Evolutionary conservation across 2,797 vertebrate genomes (phyloP), one percentile per base, ranked within the genome.

Genomic region (Ptychadena robeensis): DNA sequence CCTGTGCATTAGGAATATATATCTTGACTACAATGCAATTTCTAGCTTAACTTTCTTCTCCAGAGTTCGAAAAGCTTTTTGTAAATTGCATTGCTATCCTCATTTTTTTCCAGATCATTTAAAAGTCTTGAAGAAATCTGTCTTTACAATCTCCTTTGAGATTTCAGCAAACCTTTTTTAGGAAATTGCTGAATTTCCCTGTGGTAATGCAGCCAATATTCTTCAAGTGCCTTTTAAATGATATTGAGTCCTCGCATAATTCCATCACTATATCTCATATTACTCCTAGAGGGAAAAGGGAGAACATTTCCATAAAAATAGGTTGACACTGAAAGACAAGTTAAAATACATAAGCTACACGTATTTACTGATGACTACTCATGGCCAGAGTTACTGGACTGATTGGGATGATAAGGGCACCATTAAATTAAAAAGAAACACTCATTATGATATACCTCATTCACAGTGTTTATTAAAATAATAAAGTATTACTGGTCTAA

Each of bases 201-300:
- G 14, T 73, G 57, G 82, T 44, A 65, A 73, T 73, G 37, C n/a
- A 82, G 30, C 67, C 68, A 83, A 65, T 83, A 78, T 73, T 67
- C 57, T 78, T 79, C 70, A 78, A 78, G 59, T 53, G 66, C 44
- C 28, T 70, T 57, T 61, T 68, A 79, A 64, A 78, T 72, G 28
- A 77, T 31, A 18, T 28, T 30, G 65, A 79, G 44, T 57, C 25
- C 5, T 15, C 25, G 15, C 65, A 68, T 79, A 59, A 37, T 79
- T 57, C 25, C 25, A 59, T 59, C 14, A 40, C 9, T 32, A 53
- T 22, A 79, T 79, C 40, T 35, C 7, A 44, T 37, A 75, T 74
- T 40, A 38, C 63, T 64, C 72, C 35, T 81, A 57, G 27, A 37
- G n/a, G 66, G 11, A 37, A 57, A 67, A 53, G 44, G 38, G 73